A percentile compares a stretch with the other conserved stretches of the same genome.
These are phyloP conservation scores for Eustalomyia histrio DNA, from an alignment of 2,888 invertebrate species.

Conservation along the genomic window DNA sequence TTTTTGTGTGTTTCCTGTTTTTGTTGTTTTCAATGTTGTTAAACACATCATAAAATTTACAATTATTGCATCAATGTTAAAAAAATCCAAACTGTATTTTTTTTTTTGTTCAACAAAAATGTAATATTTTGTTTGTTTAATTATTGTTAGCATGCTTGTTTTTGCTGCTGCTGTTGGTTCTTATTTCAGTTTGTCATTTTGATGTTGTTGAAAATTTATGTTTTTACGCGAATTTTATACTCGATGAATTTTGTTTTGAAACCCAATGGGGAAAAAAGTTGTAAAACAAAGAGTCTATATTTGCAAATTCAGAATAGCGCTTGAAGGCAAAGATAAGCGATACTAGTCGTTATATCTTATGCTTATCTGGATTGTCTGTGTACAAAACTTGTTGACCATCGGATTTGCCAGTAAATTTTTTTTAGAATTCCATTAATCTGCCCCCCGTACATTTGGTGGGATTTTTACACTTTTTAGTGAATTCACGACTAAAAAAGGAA, in stretches of 20 bases:
- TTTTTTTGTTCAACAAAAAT: slow-evolving; percentile 25
- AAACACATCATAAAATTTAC: slow-evolving; percentile 59
- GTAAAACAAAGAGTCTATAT: background rate
- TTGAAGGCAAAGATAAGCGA: no score
- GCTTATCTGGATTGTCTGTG: no score
- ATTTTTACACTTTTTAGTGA: no score
- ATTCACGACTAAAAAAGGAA: no score
- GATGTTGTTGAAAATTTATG: slow-evolving; percentile 25
- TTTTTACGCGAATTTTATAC: slow-evolving; percentile 28
- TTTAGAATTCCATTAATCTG: no score
- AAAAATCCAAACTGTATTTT: slow-evolving; percentile 6
- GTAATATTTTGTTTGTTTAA: slow-evolving; percentile 21
- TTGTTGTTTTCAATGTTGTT: slow-evolving; percentile 41
- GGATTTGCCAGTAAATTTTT: no score
- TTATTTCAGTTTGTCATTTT: slow-evolving; percentile 5
- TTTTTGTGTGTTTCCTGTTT: slow-evolving; percentile 7
- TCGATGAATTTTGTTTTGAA: background rate
- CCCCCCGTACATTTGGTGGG: no score
- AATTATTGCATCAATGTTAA: slow-evolving; percentile 47
- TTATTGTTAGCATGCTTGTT: slow-evolving; percentile 30
- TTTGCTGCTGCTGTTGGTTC: background rate
- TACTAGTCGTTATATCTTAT: no score
- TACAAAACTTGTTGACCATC: no score
- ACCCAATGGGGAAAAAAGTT: slow-evolving; percentile 9
- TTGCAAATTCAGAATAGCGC: no score